Percentiles rank a stretch among this genome's conserved stretches.
phyloP scores from a whole-genome alignment of 2,113 vertebrate genomes.

The Heterotilapia buettikoferi region DNA sequence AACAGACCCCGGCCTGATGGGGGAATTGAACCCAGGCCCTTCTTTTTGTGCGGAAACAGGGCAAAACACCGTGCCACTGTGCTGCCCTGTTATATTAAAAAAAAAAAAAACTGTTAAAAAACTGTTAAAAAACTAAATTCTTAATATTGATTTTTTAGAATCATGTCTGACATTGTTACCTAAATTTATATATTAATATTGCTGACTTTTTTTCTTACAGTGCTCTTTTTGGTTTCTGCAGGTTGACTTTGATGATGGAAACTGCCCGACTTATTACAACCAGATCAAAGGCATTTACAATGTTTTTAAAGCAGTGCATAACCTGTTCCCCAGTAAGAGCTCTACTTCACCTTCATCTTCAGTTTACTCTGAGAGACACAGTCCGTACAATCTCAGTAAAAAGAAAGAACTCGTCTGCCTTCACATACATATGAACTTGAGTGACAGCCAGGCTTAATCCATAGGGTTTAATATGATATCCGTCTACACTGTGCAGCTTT shows the following conservation, averaged over 20 bases:
- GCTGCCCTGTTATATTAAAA: too few species aligned
- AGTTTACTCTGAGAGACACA: neutral
- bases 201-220: neutral
- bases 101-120: too few species aligned
- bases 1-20: too few species aligned
- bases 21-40: too few species aligned
- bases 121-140: neutral
- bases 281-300: slow-evolving; percentile 77
- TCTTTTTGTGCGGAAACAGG: too few species aligned
- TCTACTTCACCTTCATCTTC: rapidly evolving
- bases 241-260: slow-evolving; percentile 80
- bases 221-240: slow-evolving; percentile 10
- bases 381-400: rapidly evolving
- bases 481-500: rapidly evolving
- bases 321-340: slow-evolving; percentile 62
- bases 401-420: neutral
- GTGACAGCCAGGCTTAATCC: neutral
- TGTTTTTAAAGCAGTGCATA: slow-evolving; percentile 63
- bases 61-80: too few species aligned
- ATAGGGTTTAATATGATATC: neutral
- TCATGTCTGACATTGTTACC: neutral
- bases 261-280: slow-evolving; percentile 74
- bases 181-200: neutral
- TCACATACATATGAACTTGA: neutral
- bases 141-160: neutral